Conservation (phyloP, 2,797 vertebrate species). For the Tragelaphus eurycerus region DNA sequence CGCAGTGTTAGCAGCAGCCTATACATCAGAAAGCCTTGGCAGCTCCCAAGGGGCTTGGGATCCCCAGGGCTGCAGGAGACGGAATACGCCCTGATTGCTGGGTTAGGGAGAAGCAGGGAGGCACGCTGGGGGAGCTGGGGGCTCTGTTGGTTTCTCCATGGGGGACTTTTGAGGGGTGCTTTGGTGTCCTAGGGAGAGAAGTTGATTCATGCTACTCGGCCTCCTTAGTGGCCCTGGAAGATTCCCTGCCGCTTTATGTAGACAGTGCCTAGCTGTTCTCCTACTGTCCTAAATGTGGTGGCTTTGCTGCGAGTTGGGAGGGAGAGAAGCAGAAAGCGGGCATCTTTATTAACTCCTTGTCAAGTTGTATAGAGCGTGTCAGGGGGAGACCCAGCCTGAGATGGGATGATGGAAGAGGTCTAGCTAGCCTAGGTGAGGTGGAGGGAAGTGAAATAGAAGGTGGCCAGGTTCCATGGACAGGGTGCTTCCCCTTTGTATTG, state of each 20-base stretch:
- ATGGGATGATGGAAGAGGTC: background rate
- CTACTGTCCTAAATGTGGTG: background rate
- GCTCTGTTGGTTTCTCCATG: background rate
- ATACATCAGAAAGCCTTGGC: background rate
- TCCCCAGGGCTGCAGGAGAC: background rate
- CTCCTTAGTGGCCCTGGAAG: background rate
- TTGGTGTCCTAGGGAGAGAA: background rate
- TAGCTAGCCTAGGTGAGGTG: background rate
- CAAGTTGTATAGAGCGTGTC: fast-evolving
- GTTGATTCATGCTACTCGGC: background rate
- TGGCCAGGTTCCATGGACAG: fast-evolving
- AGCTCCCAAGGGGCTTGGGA: background rate
- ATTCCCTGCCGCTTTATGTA: background rate
- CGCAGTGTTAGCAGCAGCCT: background rate
- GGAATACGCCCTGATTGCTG: background rate
- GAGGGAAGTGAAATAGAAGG: background rate
- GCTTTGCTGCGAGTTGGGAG: background rate
- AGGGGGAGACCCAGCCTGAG: background rate
- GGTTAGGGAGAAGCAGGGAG: background rate
- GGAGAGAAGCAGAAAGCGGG: background rate
- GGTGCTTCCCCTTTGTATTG: fast-evolving
- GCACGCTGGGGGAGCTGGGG: fast-evolving
- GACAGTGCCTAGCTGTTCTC: background rate
- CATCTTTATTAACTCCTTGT: background rate
- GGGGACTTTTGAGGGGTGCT: background rate